Base-by-base conservation (phyloP, 1,140 invertebrate species). In the Penaeus japonicus region DNA sequence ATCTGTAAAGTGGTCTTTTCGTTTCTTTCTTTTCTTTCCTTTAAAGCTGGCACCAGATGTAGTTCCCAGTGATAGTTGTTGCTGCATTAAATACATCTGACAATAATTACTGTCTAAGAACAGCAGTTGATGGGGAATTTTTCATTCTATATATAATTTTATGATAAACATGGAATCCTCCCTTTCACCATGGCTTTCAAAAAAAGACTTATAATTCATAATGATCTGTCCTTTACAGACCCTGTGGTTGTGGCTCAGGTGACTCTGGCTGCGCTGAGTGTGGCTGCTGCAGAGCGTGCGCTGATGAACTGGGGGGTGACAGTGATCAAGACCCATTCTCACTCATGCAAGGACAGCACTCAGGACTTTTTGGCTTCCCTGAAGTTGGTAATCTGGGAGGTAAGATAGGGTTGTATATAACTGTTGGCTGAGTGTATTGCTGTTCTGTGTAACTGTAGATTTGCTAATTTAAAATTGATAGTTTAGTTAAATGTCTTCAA, bases 231-330 rank as follows among this genome's bases (percentile, higher is more conserved):
- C 24, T 78, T 73, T 78, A 98, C 85, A 90, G 97, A 91, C 96
- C 96, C 91, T 99, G 98, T 93, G 97, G 97, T 2, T 99, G 98
- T 94, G 98, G 98, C 22, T 96, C 97, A 92, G 98, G 98, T 22
- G 98, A 99, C 92, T 96, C 97, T 62, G 97, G 98, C 0, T 99
- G 98, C 92, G 94, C 96, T 1, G 95, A 96, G 90, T 99, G 98
- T 93, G 98, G 98, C 0, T 96, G 96, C 54, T 99, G 98, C 92
- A 93, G 96, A 78, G 94, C 96, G 24, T 99, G 98, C 93, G 97
- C 96, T 0, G 94, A 95, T 47, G 95, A 96, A 91, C 94, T 94
- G 87, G 94, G 94, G 89, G 94, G 95, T 82, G 94, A 93, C 92
- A 91, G 93, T 77, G 90, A 89, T 54, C 90, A 91, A 86, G 79